Evolutionary conservation across 2,113 vertebrate species (phyloP).

Genomic region (Bettongia penicillata): DNA sequence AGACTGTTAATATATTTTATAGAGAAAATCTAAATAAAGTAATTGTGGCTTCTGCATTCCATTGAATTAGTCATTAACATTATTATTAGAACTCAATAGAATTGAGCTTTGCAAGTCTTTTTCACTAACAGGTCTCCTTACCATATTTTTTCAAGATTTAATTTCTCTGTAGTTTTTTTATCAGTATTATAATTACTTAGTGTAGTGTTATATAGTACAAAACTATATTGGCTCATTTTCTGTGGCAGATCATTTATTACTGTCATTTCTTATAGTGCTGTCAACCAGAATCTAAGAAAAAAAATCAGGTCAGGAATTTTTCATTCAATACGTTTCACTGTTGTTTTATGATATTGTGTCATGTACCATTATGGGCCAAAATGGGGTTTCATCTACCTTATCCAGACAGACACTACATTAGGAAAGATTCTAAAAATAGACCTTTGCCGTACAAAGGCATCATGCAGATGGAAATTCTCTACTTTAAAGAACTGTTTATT

Average conservation of each 20-base stretch:
- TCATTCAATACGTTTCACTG: conserved; percentile 67
- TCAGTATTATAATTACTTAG: conserved; percentile 65
- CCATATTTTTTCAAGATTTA: conserved; percentile 72
- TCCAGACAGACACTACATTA: conserved; percentile 44
- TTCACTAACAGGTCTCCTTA: conserved; percentile 70
- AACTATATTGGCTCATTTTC: conserved; percentile 59
- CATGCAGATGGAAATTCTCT: conserved; percentile 43
- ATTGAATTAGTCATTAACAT: conserved; percentile 78
- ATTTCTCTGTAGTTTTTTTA: conserved; percentile 63
- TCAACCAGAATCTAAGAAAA: conserved; percentile 72
- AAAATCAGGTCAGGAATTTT: conserved; percentile 65
- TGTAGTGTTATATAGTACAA: conserved; percentile 51
- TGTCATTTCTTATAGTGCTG: conserved; percentile 63
- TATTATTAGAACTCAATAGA: conserved; percentile 77
- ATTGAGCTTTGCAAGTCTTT: conserved; percentile 72
- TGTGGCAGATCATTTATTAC: conserved; percentile 57
- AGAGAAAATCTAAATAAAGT: conserved; percentile 77
- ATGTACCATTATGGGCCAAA: conserved; percentile 61
- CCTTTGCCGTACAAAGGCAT: conserved; percentile 40
- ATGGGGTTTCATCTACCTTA: conserved; percentile 47
- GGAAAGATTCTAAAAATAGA: conserved; percentile 60
- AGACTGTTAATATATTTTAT: conserved; percentile 76
- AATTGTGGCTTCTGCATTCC: conserved; percentile 71
- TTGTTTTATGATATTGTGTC: conserved; percentile 67
- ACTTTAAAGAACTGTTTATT: conserved; percentile 41